Conservation (phyloP, 1,140 invertebrate species). For the Drosophila dunni region DNA sequence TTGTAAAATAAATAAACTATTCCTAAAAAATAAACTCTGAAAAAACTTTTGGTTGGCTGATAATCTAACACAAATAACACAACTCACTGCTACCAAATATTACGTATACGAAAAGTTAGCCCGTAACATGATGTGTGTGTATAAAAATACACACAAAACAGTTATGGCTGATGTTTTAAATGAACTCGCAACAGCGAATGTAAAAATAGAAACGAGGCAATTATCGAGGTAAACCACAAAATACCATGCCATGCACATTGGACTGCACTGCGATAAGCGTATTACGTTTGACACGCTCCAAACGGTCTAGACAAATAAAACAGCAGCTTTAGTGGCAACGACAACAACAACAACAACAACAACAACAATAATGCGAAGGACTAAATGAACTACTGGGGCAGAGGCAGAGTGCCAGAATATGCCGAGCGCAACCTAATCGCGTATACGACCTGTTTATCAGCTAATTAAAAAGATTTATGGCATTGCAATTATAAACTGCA, state of each 20-base stretch:
- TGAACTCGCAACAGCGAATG: constrained; percentile 9
- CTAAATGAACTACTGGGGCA: not conserved
- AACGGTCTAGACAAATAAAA: constrained; percentile 33
- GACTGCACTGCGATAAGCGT: constrained; percentile 28
- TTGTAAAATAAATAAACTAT: too few relatives aligned
- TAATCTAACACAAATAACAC: not conserved
- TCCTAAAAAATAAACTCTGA: too few relatives aligned
- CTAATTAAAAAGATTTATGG: constrained; percentile 74
- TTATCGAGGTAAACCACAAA: constrained; percentile 17
- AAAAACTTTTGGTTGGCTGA: not conserved
- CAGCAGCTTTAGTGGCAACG: constrained; percentile 2
- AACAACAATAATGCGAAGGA: not conserved
- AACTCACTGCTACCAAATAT: not conserved
- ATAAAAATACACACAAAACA: not conserved
- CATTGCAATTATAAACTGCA: constrained; percentile 41
- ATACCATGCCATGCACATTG: constrained; percentile 16
- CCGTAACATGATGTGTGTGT: not conserved
- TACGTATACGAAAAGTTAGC: constrained; percentile 5
- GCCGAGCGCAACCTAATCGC: constrained; percentile 34
- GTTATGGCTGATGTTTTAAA: constrained; percentile 11
- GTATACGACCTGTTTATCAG: constrained; percentile 63
- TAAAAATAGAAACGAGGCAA: constrained; percentile 9
- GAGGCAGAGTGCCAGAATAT: constrained; percentile 12
- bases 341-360: not conserved
- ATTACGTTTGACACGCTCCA: constrained; percentile 18